A percentile compares a stretch with the other conserved stretches of the same genome.
Conservation (phyloP, 2,113 vertebrate genomes). For the Puffinus mauretanicus region DNA sequence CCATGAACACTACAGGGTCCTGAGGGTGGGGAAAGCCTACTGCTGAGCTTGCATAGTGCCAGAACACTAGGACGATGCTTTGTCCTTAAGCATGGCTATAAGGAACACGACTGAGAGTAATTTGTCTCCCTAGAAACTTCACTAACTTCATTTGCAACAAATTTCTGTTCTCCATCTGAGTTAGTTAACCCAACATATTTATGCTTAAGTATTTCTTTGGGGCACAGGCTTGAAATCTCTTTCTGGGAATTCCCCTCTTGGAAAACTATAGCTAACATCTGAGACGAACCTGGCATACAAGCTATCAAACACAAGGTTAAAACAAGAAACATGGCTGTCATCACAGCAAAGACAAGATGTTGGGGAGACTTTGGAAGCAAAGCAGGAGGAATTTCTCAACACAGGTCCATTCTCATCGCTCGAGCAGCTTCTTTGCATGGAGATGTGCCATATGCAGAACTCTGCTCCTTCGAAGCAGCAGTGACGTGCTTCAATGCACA, state of each 20-base stretch:
- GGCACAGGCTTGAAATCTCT: not conserved
- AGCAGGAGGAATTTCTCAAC: not conserved
- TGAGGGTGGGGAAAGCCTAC: not conserved
- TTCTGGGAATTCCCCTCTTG: not conserved
- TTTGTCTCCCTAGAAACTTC: not conserved
- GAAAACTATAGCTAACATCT: not conserved
- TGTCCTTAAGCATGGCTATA: not conserved
- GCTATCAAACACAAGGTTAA: not conserved
- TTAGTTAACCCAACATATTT: not conserved
- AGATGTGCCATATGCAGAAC: accelerated
- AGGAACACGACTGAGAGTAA: not conserved
- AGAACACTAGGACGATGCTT: accelerated
- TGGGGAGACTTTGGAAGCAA: not conserved
- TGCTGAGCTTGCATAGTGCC: not conserved
- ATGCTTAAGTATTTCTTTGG: not conserved
- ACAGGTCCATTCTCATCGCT: accelerated
- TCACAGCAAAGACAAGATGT: not conserved
- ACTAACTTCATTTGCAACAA: not conserved
- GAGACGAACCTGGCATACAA: not conserved
- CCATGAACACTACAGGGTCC: not conserved
- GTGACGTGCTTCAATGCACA: not conserved
- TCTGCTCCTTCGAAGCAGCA: accelerated
- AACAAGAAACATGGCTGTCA: not conserved
- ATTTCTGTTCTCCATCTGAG: not conserved
- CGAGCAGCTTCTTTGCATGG: not conserved